Percentiles rank a stretch among this genome's conserved stretches.
phyloP scores from a whole-genome alignment of 2,113 vertebrate species.

The Crotalus tigris region DNA sequence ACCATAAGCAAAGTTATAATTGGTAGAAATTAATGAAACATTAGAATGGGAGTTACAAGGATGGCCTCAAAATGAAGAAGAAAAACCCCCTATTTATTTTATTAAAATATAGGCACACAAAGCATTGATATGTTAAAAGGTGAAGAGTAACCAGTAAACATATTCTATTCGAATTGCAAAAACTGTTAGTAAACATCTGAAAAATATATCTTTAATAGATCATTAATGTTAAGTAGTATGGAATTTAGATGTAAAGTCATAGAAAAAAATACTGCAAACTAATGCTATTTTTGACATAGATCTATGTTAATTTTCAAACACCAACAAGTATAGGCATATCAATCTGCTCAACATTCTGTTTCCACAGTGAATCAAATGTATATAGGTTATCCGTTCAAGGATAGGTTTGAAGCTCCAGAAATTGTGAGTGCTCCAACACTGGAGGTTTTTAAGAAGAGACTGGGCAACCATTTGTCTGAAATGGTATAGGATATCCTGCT shows the following conservation, averaged over 20 bases:
- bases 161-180: not conserved
- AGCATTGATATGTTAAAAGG: not conserved
- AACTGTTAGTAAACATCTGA: not conserved
- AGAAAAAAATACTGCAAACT: not conserved
- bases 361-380: not conserved
- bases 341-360: not conserved
- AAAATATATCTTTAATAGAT: not conserved
- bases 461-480: not conserved
- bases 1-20: not conserved
- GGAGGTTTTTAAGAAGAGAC: not conserved
- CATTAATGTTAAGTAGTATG: not conserved
- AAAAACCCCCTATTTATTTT: not conserved
- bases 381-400: no score
- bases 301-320: not conserved
- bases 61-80: not conserved
- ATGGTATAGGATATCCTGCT: not conserved
- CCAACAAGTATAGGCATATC: not conserved
- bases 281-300: not conserved
- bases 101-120: not conserved
- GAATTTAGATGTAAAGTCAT: not conserved
- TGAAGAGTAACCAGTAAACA: not conserved
- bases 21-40: not conserved
- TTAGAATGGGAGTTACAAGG: not conserved
- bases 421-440: not conserved
- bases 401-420: not conserved